Evolutionary conservation across 2,888 invertebrate species (phyloP).

Genomic region (Sphaerophoria taeniata): DNA sequence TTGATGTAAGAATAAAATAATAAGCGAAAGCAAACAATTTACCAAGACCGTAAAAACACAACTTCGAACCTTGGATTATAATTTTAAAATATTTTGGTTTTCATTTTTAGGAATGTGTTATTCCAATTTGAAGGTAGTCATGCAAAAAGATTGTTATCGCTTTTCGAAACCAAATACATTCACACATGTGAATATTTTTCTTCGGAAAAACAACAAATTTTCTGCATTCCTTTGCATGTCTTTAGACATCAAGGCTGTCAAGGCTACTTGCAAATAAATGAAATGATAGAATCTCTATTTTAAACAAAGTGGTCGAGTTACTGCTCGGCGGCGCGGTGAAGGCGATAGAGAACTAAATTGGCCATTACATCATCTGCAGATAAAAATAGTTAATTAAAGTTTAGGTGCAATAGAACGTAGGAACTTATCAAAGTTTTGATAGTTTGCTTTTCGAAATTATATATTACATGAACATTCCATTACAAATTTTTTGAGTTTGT

Average conservation of each 20-base stretch:
- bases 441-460: background rate
- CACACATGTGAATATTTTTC: background rate
- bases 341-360: slow-evolving; percentile 1
- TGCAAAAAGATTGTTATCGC: slow-evolving; percentile 27
- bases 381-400: background rate
- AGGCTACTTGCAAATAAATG: slow-evolving; percentile 27
- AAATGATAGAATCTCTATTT: slow-evolving; percentile 22
- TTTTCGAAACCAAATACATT: slow-evolving; percentile 4
- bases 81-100: background rate
- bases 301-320: background rate
- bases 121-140: slow-evolving; percentile 27
- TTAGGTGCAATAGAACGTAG: background rate
- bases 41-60: background rate
- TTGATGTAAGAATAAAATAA: too few relatives aligned
- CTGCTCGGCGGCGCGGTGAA: background rate
- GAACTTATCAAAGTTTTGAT: background rate
- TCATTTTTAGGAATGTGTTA: slow-evolving; percentile 3
- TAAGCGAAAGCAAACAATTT: background rate
- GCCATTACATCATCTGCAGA: slow-evolving; percentile 10
- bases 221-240: background rate
- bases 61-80: slow-evolving; percentile 2
- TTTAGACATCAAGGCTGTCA: background rate
- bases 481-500: background rate
- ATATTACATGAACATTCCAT: background rate
- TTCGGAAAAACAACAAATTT: background rate